Evolutionary conservation across 1,140 invertebrate genomes (phyloP).

Genomic region (Solenopsis fugax): DNA sequence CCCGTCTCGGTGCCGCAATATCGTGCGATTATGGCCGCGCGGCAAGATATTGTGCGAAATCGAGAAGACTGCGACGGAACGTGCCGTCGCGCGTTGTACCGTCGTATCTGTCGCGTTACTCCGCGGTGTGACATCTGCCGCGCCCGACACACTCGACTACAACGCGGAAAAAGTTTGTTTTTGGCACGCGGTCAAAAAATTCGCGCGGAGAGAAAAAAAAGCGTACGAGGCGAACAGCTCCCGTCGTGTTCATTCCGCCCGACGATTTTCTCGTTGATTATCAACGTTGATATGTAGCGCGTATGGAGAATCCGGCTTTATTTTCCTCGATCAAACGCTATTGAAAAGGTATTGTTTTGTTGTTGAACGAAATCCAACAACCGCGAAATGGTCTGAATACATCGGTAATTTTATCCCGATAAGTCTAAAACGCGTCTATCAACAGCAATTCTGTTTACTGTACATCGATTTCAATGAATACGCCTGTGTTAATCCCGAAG

Average conservation of each 20-base stretch:
- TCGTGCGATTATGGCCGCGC: conserved; percentile 23
- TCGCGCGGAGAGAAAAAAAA: background rate
- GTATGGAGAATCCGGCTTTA: background rate
- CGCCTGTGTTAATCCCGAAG: background rate
- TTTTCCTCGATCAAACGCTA: conserved; percentile 22
- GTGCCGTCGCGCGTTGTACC: too few species aligned
- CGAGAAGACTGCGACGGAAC: background rate
- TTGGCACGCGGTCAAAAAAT: conserved; percentile 8
- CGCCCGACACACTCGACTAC: background rate
- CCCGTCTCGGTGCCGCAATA: conserved; percentile 1
- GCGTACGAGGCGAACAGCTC: background rate
- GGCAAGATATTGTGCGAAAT: background rate
- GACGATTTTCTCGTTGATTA: conserved; percentile 28
- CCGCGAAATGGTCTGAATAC: background rate
- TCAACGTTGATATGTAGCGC: background rate
- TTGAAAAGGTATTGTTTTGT: background rate
- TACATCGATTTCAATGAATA: background rate
- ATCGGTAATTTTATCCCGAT: background rate
- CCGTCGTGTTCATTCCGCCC: background rate
- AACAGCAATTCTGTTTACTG: background rate
- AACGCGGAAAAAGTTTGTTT: conserved; percentile 37
- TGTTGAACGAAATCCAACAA: background rate
- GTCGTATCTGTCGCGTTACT: background rate
- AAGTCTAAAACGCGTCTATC: background rate
- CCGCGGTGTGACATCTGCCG: conserved; percentile 18